Percentiles rank a stretch among this genome's conserved stretches.
These are phyloP conservation scores for Sisyra nigra DNA, from an alignment of 2,888 invertebrate species.

Conservation along the genomic window DNA sequence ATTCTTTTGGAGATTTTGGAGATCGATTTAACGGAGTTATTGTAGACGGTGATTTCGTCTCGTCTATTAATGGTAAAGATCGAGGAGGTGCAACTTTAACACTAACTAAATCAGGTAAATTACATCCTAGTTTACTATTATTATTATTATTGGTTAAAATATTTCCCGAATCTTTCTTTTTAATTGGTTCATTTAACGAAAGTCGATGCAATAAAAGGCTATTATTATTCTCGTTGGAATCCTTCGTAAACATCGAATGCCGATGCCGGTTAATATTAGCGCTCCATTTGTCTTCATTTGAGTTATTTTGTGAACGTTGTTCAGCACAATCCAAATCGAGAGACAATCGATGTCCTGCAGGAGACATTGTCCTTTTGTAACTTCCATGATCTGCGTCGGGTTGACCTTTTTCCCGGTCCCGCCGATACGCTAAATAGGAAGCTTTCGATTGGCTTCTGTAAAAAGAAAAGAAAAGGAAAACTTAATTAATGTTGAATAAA, in stretches of 20 bases:
- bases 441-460: slow-evolving; percentile 64
- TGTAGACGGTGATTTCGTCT: neutral
- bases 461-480: slow-evolving; percentile 16
- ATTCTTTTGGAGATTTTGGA: slow-evolving; percentile 1
- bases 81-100: slow-evolving; percentile 26
- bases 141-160: slow-evolving; percentile 11
- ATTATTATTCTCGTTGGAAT: slow-evolving; percentile 16
- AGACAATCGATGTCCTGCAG: slow-evolving; percentile 24
- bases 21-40: slow-evolving; percentile 2
- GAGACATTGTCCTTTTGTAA: slow-evolving; percentile 58
- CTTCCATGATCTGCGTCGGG: slow-evolving; percentile 57
- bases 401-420: slow-evolving; percentile 46
- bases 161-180: slow-evolving; percentile 6
- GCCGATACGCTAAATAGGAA: slow-evolving; percentile 54
- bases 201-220: slow-evolving; percentile 20
- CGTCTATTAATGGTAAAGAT: slow-evolving; percentile 1
- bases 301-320: slow-evolving; percentile 11
- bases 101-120: slow-evolving; percentile 36
- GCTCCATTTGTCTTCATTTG: slow-evolving; percentile 17
- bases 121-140: slow-evolving; percentile 20
- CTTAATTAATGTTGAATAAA: too few species aligned
- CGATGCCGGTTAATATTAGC: slow-evolving; percentile 21
- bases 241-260: slow-evolving; percentile 11
- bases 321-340: slow-evolving; percentile 13
- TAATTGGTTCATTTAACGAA: slow-evolving; percentile 21